Evolutionary conservation across 2,888 invertebrate genomes (phyloP), one percentile per base, ranked within the genome.

Genomic region (Meloe dianella): DNA sequence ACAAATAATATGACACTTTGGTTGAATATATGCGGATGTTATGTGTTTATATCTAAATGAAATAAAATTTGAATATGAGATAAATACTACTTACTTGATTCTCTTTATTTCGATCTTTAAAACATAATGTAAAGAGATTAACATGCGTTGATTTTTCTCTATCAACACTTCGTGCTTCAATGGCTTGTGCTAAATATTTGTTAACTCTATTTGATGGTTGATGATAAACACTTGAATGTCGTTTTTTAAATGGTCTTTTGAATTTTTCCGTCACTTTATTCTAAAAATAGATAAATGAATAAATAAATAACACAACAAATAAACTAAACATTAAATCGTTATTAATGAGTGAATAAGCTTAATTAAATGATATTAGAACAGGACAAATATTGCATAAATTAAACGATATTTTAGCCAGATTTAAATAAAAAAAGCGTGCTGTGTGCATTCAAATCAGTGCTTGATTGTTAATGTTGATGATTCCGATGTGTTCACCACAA

Each of bases 161-260:
- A 81, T 96, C 95, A 68, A 96, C 94, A 79, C 94, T 94, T 71
- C 96, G 88, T 35, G 95, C 95, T 82, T 94, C 94, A 76, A 96
- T 95, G 32, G 95, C 95, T 85, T 95, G 94, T 68, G 94, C 92
- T 78, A 96, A 87, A 85, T 93, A 95, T 83, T 95, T 95, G 87
- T 96, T 96, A 66, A 96, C 95, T 74, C 96, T 90, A 85, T 95
- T 96, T 41, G 92, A 92, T 38, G 95, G 94, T 84, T 94, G 94
- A 85, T 94, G 93, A 84, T 93, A 92, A 71, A 93, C 91, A 81
- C 92, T 92, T 74, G 93, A 92, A 84, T 93, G 93, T 76, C 94
- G 90, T 85, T 95, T 94, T 84, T 94, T 93, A 85, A 94, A 90
- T 62, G 94, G 94, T 80, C 94, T 88, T 85, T 94, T 93, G 83